Evolutionary conservation across 2,888 invertebrate species (phyloP), one percentile per base, ranked within the genome.

Genomic region (Tricholauxania praeusta): DNA sequence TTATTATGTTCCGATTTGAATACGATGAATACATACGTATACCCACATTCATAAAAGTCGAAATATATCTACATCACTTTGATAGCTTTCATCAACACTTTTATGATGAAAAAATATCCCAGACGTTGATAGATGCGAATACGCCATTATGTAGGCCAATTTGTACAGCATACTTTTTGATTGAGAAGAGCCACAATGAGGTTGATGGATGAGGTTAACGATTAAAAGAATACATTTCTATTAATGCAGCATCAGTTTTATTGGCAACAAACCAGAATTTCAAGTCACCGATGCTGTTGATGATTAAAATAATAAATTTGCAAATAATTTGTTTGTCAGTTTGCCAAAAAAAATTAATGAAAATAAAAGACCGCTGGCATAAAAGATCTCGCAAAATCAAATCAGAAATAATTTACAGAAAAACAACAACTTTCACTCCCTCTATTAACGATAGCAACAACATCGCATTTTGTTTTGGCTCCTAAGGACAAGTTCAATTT

Each of bases 241-340:
- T 32, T 52, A 53, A n/a, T 67, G 15, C 67, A 53, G 32, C 62
- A 52, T 10, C 10, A 22, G 59, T 69, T 51, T 19, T 49, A 63
- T 72, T 72, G 72, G 68, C 64, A 51, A n/a, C 14, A 12, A 51
- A 49, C 64, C 49, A 64, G 28, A 28, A 51, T 22, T 14, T 4
- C 12, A 19, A 49, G 6, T 47, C 48, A 48, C 53, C 51, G 68
- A 62, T 60, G 48, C 15, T 66, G 72, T 3, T 59, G 64, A 64
- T 65, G 59, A 74, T 66, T 68, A 51, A 68, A 64, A 65, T 49
- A 63, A 62, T 60, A 72, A 74, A 69, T 65, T 62, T 52, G 69
- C 72, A 60, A 70, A 69, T 72, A 32, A 74, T 66, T 52, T 66
- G 32, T 64, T 70, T 74, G 74, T 67, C 72, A 71, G 57, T 51